phyloP scores from a whole-genome alignment of 2,797 vertebrate species.

The Oryzias sinensis region DNA sequence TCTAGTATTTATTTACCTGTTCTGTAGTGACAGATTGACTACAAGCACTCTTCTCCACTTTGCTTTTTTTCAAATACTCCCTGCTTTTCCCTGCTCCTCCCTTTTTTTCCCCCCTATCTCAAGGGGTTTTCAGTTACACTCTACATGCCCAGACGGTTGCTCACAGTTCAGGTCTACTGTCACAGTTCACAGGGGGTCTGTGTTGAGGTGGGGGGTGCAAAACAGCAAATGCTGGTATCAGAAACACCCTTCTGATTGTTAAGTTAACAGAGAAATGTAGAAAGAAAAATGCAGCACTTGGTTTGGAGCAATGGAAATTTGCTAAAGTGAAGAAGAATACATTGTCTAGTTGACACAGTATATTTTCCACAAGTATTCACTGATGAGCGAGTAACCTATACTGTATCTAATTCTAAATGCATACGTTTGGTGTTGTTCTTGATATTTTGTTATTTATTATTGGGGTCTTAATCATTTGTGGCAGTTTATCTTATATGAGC shows the following conservation, averaged over 20 bases:
- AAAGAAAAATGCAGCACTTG: not conserved
- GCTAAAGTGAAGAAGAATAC: too few species aligned
- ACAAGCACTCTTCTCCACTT: conserved; percentile 22
- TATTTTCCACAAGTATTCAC: not conserved
- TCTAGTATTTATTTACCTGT: conserved; percentile 53
- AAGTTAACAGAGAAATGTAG: not conserved
- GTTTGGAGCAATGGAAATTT: not conserved
- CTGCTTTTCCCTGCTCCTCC: conserved; percentile 8
- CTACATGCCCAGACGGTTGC: conserved; percentile 62
- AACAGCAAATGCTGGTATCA: conserved; percentile 6
- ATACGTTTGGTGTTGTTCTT: conserved; percentile 1
- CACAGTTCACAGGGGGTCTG: conserved; percentile 21
- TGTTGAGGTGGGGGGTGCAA: conserved; percentile 6
- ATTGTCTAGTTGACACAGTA: too few species aligned
- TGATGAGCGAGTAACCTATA: too few species aligned
- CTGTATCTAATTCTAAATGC: not conserved
- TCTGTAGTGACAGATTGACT: conserved; percentile 39
- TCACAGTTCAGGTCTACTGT: conserved; percentile 37
- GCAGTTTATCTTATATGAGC: conserved; percentile 30
- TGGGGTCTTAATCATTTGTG: conserved; percentile 28
- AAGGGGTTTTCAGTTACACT: conserved; percentile 39
- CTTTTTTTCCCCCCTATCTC: conserved; percentile 23
- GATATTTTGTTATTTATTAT: not conserved
- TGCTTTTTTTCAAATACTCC: conserved; percentile 13
- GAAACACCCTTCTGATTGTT: conserved; percentile 12